A percentile compares a stretch with the other conserved stretches of the same genome.
Conservation (phyloP, 2,113 vertebrate genomes). For the Thoracochromis brauschi region DNA sequence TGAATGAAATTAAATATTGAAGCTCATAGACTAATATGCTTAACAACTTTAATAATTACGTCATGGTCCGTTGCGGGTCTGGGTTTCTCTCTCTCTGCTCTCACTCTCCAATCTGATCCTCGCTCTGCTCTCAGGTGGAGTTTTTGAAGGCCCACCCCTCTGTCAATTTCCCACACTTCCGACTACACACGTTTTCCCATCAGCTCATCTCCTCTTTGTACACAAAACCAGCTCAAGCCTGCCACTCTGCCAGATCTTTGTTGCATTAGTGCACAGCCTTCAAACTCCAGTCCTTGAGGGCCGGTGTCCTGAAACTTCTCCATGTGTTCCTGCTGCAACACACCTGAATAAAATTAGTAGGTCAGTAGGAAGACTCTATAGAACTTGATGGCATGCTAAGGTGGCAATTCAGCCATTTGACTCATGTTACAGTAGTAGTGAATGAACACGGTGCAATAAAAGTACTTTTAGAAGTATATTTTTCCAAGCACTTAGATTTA, state of each 20-base stretch:
- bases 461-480: not conserved
- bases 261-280: not conserved
- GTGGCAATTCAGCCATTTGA: not conserved
- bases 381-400: not conserved
- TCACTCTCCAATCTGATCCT: not conserved
- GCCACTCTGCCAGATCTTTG: not conserved
- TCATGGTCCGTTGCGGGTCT: not conserved
- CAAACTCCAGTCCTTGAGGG: not conserved
- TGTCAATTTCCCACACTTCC: not conserved
- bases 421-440: not conserved
- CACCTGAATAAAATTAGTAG: not conserved
- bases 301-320: not conserved
- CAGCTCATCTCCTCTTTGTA: not conserved
- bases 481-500: not conserved
- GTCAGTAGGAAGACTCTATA: not conserved
- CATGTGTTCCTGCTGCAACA: not conserved
- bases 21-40: not conserved
- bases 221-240: not conserved
- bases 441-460: not conserved
- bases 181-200: not conserved
- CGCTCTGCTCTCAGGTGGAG: not conserved
- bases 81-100: not conserved
- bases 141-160: not conserved
- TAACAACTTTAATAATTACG: not conserved
- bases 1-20: slow-evolving; percentile 32